These are phyloP conservation scores for Sarotherodon lohbergeri DNA, from an alignment of 2,113 vertebrate genomes.

Conservation along the genomic window DNA sequence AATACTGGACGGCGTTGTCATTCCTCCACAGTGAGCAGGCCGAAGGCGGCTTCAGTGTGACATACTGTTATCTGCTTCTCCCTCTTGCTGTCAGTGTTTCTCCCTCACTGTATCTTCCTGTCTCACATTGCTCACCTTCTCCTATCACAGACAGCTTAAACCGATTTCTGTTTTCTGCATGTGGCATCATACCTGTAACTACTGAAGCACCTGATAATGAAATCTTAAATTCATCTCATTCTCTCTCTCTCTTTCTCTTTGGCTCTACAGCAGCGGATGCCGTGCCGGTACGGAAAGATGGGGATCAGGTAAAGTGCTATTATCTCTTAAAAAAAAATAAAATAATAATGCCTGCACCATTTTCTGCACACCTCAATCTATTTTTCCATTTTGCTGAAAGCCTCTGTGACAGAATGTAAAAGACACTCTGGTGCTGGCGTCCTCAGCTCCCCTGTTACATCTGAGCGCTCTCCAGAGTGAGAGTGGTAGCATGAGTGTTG, in stretches of 20 bases:
- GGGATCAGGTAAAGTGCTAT: constrained; percentile 73
- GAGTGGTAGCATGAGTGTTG: not conserved
- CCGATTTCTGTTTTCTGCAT: not conserved
- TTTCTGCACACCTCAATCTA: not conserved
- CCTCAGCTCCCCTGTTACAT: not conserved
- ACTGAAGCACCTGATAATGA: not conserved
- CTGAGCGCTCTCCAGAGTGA: not conserved
- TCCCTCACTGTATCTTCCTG: not conserved
- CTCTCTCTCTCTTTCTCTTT: constrained; percentile 10
- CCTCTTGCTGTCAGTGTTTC: not conserved
- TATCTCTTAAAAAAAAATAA: not conserved
- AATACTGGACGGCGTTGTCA: constrained; percentile 25
- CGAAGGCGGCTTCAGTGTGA: constrained; percentile 38
- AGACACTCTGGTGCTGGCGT: not conserved
- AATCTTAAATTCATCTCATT: not conserved
- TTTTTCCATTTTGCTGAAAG: not conserved
- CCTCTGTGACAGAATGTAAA: not conserved
- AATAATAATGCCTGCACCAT: not conserved
- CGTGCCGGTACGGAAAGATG: constrained; percentile 75
- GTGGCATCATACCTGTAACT: not conserved
- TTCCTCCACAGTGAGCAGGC: constrained; percentile 14
- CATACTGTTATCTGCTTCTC: constrained; percentile 8
- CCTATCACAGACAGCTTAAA: not conserved
- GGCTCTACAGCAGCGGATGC: constrained; percentile 66
- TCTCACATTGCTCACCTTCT: not conserved